Evolutionary conservation across 2,888 invertebrate species (phyloP).

Genomic region (Plebejus anna): DNA sequence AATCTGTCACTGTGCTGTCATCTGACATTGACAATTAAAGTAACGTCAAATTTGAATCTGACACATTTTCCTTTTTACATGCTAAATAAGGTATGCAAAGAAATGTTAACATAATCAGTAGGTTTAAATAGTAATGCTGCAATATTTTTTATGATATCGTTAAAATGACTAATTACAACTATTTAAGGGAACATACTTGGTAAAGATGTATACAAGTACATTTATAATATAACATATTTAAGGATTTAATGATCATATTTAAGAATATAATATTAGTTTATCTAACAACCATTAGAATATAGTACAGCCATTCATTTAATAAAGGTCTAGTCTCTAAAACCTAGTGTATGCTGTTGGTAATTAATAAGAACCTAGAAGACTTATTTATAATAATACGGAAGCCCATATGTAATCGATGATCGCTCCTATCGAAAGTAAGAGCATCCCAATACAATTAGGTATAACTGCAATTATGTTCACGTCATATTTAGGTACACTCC

Average conservation of each 20-base stretch:
- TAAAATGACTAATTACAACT: too few relatives aligned
- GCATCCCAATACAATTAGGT: constrained; percentile 29
- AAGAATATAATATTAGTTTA: too few relatives aligned
- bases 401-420: constrained; percentile 19
- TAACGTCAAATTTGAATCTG: background rate
- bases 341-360: background rate
- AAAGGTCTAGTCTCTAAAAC: background rate
- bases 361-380: background rate
- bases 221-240: too few relatives aligned
- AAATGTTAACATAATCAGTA: background rate
- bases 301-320: background rate
- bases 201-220: too few relatives aligned
- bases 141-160: too few relatives aligned
- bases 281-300: too few relatives aligned
- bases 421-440: constrained; percentile 34
- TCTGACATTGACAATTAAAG: background rate
- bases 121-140: too few relatives aligned
- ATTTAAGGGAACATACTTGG: too few relatives aligned
- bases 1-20: background rate
- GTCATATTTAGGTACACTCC: constrained; percentile 48
- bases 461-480: constrained; percentile 40
- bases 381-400: constrained; percentile 5
- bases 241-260: too few relatives aligned
- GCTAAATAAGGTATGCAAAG: background rate
- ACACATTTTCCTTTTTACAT: background rate